Evolutionary conservation across 2,888 invertebrate species (phyloP), one percentile per base, ranked within the genome.

Genomic region (Epistrophe grossulariae): DNA sequence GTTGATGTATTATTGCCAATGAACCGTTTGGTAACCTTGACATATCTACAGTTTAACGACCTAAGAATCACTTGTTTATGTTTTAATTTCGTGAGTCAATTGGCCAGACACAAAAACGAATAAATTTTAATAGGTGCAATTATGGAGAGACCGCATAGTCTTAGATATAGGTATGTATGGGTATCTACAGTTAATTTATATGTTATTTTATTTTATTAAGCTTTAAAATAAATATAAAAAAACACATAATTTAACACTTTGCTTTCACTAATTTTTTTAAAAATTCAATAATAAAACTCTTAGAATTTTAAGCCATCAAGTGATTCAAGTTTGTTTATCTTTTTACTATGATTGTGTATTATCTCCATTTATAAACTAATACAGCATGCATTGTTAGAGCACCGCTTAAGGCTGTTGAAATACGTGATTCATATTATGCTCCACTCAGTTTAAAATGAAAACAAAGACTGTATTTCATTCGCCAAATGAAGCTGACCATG

Each of bases 1-100:
- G 5, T 38, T 0, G 10, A 5, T n/a, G 19, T n/a, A 45, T 35
- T 35, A 62, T 50, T 62, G 62, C 13, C 62, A 52, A 50, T 62
- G 13, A 62, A 62, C 62, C 45, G 35, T 28, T 38, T 10, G 17
- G 45, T 76, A 79, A 80, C 84, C 84, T 84, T 84, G 79, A 84
- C 76, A 84, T 59, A n/a, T n/a, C n/a, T n/a, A 71, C 66, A 80
- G 84, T 84, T 80, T 76, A 72, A 70, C 71, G 84, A 84, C 84
- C 84, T 66, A 68, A 68, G 66, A 60, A 68, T 28, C 31, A 40
- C 59, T 70, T 68, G 60, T 40, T 81, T 76, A 66, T 66, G 66
- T 17, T 55, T 40, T 71, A 71, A 38, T 77, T 24, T 74, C 59
- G 31, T 73, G 48, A 59, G 73, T 80, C 59, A 74, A 80, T 43